Percentiles rank a stretch among this genome's conserved stretches.
phyloP scores from a whole-genome alignment of 2,113 vertebrate genomes.

The Sphyrna mokarran region DNA sequence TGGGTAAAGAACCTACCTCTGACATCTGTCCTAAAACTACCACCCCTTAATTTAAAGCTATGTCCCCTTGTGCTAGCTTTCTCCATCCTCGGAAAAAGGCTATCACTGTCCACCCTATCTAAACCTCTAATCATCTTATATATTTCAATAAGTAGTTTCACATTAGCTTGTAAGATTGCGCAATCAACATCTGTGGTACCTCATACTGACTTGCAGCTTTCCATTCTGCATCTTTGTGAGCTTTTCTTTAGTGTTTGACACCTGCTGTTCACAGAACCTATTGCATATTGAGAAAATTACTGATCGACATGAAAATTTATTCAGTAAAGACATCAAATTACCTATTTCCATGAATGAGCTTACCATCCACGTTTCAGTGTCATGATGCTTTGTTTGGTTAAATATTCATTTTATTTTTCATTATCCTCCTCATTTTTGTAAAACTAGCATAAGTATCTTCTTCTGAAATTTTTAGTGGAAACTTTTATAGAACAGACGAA shows the following conservation, averaged over 20 bases:
- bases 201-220: neutral
- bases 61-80: too few species aligned
- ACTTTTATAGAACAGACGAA: neutral
- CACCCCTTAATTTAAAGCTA: too few species aligned
- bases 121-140: too few species aligned
- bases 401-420: neutral
- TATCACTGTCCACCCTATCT: too few species aligned
- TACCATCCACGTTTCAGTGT: neutral
- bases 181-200: neutral
- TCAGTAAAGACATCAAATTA: neutral
- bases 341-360: neutral
- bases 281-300: neutral
- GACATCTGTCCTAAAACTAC: too few species aligned
- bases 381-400: neutral
- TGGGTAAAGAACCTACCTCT: too few species aligned
- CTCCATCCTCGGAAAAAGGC: too few species aligned
- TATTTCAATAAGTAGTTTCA: too few species aligned
- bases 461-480: neutral
- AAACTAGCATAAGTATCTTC: neutral
- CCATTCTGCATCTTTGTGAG: neutral
- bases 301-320: neutral
- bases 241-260: neutral
- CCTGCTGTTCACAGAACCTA: neutral
- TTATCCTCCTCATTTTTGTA: neutral
- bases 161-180: neutral